Evolutionary conservation across 2,113 vertebrate genomes (phyloP).

Genomic region (Lontra canadensis): DNA sequence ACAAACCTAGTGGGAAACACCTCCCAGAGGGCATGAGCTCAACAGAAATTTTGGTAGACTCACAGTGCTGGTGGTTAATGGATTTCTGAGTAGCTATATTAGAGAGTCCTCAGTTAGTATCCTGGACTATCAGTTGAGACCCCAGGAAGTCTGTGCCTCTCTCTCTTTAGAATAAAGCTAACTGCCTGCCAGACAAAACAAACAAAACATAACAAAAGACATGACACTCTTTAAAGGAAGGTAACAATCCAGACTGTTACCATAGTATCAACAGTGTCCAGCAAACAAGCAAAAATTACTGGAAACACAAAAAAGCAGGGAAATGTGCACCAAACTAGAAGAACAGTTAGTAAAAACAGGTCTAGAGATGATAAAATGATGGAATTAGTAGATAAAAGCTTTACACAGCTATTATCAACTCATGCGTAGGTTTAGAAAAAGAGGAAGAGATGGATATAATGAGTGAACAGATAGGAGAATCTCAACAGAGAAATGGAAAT

Average conservation of each 20-base stretch:
- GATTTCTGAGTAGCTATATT: not conserved
- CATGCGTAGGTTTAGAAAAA: not conserved
- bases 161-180: conserved; percentile 1
- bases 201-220: not conserved
- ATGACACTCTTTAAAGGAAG: not conserved
- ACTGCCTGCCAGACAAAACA: not conserved
- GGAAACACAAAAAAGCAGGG: not conserved
- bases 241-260: not conserved
- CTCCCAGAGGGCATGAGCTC: not conserved
- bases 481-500: not conserved
- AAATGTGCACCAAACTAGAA: not conserved
- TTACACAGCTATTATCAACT: not conserved
- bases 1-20: not conserved
- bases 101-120: not conserved
- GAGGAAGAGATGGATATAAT: not conserved
- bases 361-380: not conserved
- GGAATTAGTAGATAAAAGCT: not conserved
- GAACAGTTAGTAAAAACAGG: not conserved
- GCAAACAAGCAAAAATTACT: not conserved
- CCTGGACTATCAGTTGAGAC: not conserved
- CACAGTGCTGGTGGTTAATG: too few relatives aligned
- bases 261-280: not conserved
- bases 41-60: not conserved
- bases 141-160: not conserved
- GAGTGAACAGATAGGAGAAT: not conserved